Percentiles rank a stretch among this genome's conserved stretches.
Evolutionary conservation across 53 echinoderm and acorn worm species (phyloP).

Genomic region (Zoroaster sp.): DNA sequence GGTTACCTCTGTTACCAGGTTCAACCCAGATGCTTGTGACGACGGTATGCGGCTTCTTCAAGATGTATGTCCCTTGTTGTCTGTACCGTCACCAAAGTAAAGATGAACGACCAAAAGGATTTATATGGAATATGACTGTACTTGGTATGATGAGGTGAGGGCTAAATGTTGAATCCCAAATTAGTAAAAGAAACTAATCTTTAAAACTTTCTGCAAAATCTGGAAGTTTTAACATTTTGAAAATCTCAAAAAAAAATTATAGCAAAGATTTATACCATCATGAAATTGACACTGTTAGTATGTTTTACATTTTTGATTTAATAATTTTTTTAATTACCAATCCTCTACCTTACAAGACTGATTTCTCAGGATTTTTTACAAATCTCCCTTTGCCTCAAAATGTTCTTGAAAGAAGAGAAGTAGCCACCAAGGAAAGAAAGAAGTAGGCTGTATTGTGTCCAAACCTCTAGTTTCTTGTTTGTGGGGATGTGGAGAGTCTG

Average conservation of each 20-base stretch:
- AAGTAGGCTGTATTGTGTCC: too few relatives aligned
- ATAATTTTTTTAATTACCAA: neutral
- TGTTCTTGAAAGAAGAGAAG: too few relatives aligned
- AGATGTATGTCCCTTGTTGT: constrained; percentile 98
- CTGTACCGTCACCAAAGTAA: constrained; percentile 82
- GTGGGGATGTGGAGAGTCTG: too few relatives aligned
- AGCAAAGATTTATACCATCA: too few relatives aligned
- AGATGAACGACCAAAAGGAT: constrained; percentile 82
- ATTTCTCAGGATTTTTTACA: too few relatives aligned
- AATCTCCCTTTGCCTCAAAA: too few relatives aligned
- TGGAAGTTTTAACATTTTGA: neutral
- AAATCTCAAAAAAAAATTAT: neutral
- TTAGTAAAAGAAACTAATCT: neutral
- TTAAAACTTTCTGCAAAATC: neutral
- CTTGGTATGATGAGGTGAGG: constrained; percentile 91
- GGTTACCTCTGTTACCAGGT: too few relatives aligned
- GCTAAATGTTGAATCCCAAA: neutral
- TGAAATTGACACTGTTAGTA: neutral
- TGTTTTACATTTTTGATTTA: neutral
- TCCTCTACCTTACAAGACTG: too few relatives aligned
- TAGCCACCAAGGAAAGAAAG: too few relatives aligned
- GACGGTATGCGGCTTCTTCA: constrained; percentile 89
- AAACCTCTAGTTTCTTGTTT: too few relatives aligned
- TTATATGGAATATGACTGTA: constrained; percentile 88
- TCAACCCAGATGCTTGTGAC: constrained; percentile 97